Conservation (phyloP, 2,888 invertebrate species). For the Athetis lepigone region DNA sequence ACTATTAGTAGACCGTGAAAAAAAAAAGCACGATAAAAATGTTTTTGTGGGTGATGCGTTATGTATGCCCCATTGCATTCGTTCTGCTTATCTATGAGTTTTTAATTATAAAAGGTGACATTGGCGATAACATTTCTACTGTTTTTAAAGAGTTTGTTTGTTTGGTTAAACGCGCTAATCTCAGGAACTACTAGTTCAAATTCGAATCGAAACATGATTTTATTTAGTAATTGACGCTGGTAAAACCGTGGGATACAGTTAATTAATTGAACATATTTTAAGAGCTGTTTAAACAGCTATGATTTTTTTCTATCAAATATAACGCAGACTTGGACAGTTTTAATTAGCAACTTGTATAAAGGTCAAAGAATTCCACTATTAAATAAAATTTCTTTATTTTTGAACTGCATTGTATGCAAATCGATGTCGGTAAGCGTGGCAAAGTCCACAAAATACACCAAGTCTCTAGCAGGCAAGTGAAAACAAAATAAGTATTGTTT, state of each 20-base stretch:
- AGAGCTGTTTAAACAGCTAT: too few species aligned
- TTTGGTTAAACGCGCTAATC: too few species aligned
- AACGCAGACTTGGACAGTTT: neutral
- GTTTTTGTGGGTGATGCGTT: neutral
- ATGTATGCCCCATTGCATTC: slow-evolving; percentile 20
- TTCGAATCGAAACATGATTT: too few species aligned
- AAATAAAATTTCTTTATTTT: slow-evolving; percentile 3
- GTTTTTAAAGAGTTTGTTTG: too few species aligned
- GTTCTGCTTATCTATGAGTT: slow-evolving; percentile 18
- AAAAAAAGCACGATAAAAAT: slow-evolving; percentile 23
- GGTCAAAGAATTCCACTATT: neutral
- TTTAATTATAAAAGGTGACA: too few species aligned
- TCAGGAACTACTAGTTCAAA: too few species aligned
- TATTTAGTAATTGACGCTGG: too few species aligned
- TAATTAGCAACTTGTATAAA: neutral
- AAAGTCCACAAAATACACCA: slow-evolving; percentile 22
- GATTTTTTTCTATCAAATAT: neutral
- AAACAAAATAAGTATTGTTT: slow-evolving; percentile 1
- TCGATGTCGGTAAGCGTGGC: neutral
- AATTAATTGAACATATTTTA: too few species aligned
- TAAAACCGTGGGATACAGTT: too few species aligned
- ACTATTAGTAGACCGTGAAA: slow-evolving; percentile 3
- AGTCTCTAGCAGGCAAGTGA: neutral
- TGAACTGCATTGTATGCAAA: slow-evolving; percentile 42
- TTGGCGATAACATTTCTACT: too few species aligned